A percentile compares a stretch with the other conserved stretches of the same genome.
phyloP scores from a whole-genome alignment of 1,140 invertebrate species.

The Drosophila mauritiana region DNA sequence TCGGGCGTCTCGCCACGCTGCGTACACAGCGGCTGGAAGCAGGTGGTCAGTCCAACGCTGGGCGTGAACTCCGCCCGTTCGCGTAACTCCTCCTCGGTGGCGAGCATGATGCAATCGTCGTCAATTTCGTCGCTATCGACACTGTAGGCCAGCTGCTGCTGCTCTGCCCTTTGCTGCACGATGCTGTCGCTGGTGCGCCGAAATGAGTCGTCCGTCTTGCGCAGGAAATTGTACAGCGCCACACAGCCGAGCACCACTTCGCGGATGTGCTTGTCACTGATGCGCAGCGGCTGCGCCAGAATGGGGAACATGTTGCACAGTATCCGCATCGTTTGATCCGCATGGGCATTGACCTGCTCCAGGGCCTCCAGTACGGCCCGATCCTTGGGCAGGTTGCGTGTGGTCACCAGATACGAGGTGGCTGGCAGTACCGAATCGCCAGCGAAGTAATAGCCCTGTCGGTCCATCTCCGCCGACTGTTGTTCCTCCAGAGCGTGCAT shows the following conservation, averaged over 20 bases:
- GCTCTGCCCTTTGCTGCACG: constrained; percentile 62
- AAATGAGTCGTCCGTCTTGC: constrained; percentile 77
- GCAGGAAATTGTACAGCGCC: constrained; percentile 79
- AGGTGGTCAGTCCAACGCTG: constrained; percentile 73
- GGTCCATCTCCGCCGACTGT: constrained; percentile 46
- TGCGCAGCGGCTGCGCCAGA: constrained; percentile 68
- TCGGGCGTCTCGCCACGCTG: constrained; percentile 69
- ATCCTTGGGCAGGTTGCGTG: constrained; percentile 61
- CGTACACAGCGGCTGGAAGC: constrained; percentile 65
- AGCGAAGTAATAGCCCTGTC: constrained; percentile 67
- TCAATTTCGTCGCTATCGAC: constrained; percentile 69
- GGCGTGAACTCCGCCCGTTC: constrained; percentile 76
- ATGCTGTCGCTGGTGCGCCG: constrained; percentile 76
- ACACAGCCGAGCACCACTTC: constrained; percentile 79
- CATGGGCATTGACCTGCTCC: constrained; percentile 65
- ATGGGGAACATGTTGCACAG: constrained; percentile 82
- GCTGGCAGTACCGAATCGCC: constrained; percentile 69
- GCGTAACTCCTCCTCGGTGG: constrained; percentile 72
- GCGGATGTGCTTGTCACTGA: constrained; percentile 75
- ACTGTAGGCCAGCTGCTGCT: constrained; percentile 49
- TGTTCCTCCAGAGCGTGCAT: constrained; percentile 59
- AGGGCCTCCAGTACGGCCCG: constrained; percentile 53
- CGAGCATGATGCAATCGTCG: constrained; percentile 79
- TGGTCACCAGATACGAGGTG: constrained; percentile 70
- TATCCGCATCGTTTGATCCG: constrained; percentile 78